A percentile compares a stretch with the other conserved stretches of the same genome.
Evolutionary conservation across 1,140 invertebrate genomes (phyloP).

Genomic region (Plectus sambesii): DNA sequence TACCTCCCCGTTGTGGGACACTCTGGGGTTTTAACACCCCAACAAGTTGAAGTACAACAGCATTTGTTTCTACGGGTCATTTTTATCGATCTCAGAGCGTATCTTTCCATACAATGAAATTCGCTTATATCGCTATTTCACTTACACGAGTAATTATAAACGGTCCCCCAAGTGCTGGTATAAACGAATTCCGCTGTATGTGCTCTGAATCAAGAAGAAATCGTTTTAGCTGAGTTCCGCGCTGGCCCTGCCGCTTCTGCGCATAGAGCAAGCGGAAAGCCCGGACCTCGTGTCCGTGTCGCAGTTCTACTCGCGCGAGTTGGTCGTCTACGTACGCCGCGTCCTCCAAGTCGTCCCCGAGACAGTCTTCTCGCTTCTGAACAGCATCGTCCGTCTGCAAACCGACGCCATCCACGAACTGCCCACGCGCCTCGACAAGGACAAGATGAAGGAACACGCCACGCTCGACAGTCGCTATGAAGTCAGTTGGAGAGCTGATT

Average conservation of each 20-base stretch:
- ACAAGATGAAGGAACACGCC: slow-evolving; percentile 80
- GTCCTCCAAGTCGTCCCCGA: slow-evolving; percentile 93
- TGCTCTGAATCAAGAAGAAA: no score
- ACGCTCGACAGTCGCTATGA: slow-evolving; percentile 75
- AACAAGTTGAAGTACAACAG: no score
- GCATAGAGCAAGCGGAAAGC: slow-evolving; percentile 84
- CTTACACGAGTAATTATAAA: no score
- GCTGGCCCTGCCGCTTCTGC: slow-evolving; percentile 77
- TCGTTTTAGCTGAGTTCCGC: slow-evolving; percentile 67
- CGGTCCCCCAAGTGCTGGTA: no score
- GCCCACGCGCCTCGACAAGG: slow-evolving; percentile 85
- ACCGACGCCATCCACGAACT: slow-evolving; percentile 68
- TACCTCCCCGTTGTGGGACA: no score
- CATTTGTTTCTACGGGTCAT: no score
- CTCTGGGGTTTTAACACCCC: no score
- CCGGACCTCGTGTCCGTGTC: slow-evolving; percentile 83
- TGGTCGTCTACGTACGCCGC: slow-evolving; percentile 80
- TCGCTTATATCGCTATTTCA: no score
- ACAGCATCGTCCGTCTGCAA: slow-evolving; percentile 68
- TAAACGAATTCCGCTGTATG: no score
- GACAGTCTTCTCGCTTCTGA: slow-evolving; percentile 80
- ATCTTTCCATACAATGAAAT: no score
- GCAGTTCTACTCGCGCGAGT: slow-evolving; percentile 83
- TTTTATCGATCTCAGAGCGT: no score
- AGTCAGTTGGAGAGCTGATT: no score